Evolutionary conservation across 1,140 invertebrate species (phyloP).

Genomic region (Triops longicaudatus): DNA sequence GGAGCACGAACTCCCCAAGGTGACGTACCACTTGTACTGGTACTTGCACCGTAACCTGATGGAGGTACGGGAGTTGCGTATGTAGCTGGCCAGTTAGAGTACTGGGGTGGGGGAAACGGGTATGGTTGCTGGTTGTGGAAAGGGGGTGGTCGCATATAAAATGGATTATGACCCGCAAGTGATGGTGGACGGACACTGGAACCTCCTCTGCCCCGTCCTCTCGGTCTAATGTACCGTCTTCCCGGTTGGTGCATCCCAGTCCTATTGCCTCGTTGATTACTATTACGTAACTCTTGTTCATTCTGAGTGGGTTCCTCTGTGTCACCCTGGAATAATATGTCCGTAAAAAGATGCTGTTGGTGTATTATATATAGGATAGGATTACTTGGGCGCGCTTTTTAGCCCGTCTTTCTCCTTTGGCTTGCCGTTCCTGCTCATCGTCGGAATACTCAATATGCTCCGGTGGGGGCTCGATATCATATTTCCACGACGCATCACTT

Average conservation of each 20-base stretch:
- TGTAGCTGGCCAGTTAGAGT: background rate
- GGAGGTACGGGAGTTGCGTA: background rate
- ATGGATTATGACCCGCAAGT: conserved; percentile 8
- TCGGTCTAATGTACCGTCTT: background rate
- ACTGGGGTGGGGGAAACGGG: background rate
- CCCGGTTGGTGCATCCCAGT: background rate
- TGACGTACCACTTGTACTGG: background rate
- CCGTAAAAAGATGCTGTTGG: background rate
- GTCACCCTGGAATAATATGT: background rate
- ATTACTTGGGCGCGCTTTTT: background rate
- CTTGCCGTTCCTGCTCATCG: conserved; percentile 67
- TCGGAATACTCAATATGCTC: conserved; percentile 71
- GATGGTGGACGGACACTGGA: background rate
- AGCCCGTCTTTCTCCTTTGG: conserved; percentile 34
- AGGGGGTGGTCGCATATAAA: conserved; percentile 21
- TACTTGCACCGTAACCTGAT: background rate
- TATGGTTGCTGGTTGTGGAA: background rate
- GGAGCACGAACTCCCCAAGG: background rate
- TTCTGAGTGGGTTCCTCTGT: background rate
- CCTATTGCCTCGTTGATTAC: background rate
- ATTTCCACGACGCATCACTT: conserved; percentile 72
- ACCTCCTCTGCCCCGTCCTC: background rate
- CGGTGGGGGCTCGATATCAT: conserved; percentile 68
- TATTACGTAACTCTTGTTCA: background rate
- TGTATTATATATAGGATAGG: background rate